Conservation (phyloP, 2,113 vertebrate genomes). For the Leucosticte australis region DNA sequence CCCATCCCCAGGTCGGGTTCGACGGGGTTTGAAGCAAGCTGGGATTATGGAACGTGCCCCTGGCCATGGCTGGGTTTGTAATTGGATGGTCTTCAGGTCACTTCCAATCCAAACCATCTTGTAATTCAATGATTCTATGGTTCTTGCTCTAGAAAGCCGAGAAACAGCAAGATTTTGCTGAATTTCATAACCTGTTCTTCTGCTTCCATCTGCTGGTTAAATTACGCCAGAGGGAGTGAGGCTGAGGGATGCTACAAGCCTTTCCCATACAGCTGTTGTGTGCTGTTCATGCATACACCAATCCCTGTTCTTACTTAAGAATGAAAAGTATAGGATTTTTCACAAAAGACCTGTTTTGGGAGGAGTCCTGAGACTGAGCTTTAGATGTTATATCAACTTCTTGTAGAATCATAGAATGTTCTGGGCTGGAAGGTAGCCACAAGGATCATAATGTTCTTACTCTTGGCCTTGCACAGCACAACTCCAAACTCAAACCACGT, state of each 20-base stretch:
- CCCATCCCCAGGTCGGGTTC: too few species aligned
- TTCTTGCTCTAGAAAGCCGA: neutral
- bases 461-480: neutral
- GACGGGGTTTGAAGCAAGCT: neutral
- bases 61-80: neutral
- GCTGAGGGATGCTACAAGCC: neutral
- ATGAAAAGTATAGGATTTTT: neutral
- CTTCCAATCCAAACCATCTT: neutral
- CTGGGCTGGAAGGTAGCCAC: neutral
- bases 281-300: accelerated
- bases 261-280: accelerated
- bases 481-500: neutral
- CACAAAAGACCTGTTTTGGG: neutral
- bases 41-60: neutral
- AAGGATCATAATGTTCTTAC: neutral
- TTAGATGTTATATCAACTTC: accelerated
- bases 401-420: neutral
- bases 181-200: neutral
- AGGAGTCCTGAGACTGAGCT: neutral
- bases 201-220: conserved; percentile 18
- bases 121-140: neutral
- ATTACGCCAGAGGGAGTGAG: accelerated
- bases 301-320: accelerated
- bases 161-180: neutral
- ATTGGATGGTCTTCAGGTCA: neutral